A percentile compares a stretch with the other conserved stretches of the same genome.
Evolutionary conservation across 2,797 vertebrate species (phyloP).

Genomic region (Acanthurus tractus): DNA sequence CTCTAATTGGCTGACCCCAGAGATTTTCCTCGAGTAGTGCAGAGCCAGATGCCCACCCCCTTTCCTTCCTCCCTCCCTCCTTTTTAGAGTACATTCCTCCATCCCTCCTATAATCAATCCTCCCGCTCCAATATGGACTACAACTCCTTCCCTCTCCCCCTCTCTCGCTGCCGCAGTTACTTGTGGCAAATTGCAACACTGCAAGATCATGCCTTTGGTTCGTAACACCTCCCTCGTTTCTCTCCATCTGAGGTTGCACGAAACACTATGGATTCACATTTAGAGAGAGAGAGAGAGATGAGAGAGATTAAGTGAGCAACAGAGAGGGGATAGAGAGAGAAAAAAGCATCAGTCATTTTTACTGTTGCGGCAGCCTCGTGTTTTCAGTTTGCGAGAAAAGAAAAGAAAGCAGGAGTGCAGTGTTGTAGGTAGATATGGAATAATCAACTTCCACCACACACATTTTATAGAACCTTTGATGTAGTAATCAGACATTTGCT

Average conservation of each 20-base stretch:
- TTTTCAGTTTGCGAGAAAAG: conserved; percentile 49
- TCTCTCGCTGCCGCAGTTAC: conserved; percentile 64
- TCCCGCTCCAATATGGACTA: conserved; percentile 64
- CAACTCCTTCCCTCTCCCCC: conserved; percentile 33
- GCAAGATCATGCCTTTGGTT: conserved; percentile 59
- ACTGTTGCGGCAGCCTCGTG: conserved; percentile 47
- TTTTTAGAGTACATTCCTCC: conserved; percentile 57
- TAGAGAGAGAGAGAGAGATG: conserved; percentile 37
- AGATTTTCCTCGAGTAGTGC: conserved; percentile 65
- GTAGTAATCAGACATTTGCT: conserved; percentile 37
- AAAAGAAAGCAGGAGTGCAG: conserved; percentile 33
- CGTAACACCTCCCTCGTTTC: conserved; percentile 45
- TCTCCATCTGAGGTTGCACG: conserved; percentile 44
- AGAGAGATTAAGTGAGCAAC: conserved; percentile 66
- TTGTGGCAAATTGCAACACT: conserved; percentile 70
- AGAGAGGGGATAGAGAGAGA: conserved; percentile 32
- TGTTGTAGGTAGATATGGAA: conserved; percentile 19
- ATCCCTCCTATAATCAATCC: conserved; percentile 74
- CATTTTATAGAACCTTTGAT: conserved; percentile 49
- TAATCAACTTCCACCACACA: conserved; percentile 29
- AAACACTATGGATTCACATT: conserved; percentile 55
- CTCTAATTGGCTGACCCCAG: conserved; percentile 80
- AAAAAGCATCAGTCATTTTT: conserved; percentile 57
- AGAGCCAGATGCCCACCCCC: conserved; percentile 54
- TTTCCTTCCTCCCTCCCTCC: conserved; percentile 26